These are phyloP conservation scores for Ciconia boyciana DNA, from an alignment of 2,113 vertebrate genomes.

Conservation along the genomic window DNA sequence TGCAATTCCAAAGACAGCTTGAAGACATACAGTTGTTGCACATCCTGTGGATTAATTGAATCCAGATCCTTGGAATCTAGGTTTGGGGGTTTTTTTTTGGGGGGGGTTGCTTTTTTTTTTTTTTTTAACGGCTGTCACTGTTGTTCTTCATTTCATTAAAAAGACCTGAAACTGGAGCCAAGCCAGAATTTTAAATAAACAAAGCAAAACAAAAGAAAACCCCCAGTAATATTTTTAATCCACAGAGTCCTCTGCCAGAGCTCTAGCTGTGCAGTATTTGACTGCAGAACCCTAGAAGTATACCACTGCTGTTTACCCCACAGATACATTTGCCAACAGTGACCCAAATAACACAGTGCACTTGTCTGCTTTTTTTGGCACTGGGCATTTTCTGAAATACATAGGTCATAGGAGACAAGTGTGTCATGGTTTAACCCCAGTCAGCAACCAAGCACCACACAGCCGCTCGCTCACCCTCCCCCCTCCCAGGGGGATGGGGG, in stretches of 20 bases:
- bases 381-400: slow-evolving; percentile 81
- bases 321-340: background rate
- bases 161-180: slow-evolving; percentile 57
- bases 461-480: no score
- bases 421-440: no score
- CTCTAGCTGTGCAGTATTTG: background rate
- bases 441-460: no score
- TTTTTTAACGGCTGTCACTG: slow-evolving; percentile 1
- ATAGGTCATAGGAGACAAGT: background rate
- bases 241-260: background rate
- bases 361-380: slow-evolving; percentile 56
- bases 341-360: background rate
- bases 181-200: slow-evolving; percentile 53
- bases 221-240: background rate
- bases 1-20: slow-evolving; percentile 80
- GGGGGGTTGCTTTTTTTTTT: background rate
- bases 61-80: slow-evolving; percentile 82
- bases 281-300: background rate
- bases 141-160: slow-evolving; percentile 75
- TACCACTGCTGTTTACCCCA: background rate
- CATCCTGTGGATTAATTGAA: slow-evolving; percentile 87
- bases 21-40: slow-evolving; percentile 87
- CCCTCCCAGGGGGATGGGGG: no score
- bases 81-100: background rate
- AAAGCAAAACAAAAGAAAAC: background rate